Evolutionary conservation across 1,140 invertebrate genomes (phyloP), one percentile per base, ranked within the genome.

Genomic region (Cyrtorhinus lividipennis): DNA sequence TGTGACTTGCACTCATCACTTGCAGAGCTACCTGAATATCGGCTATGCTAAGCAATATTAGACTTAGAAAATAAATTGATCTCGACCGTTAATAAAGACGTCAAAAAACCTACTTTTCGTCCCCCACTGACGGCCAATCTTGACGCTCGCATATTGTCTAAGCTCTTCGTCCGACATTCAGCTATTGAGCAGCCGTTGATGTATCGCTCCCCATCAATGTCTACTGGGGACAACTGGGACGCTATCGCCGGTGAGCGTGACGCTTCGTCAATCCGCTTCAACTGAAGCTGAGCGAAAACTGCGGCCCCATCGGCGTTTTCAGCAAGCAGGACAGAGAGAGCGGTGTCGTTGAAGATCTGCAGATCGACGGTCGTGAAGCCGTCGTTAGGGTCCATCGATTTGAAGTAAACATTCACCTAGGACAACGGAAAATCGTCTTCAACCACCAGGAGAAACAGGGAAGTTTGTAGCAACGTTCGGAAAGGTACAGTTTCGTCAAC

Each of bases 51-150:
- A n/a, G n/a, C n/a, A n/a, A n/a, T n/a, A n/a, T n/a, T n/a, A n/a
- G n/a, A n/a, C n/a, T n/a, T n/a, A n/a, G n/a, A n/a, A n/a, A n/a
- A n/a, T n/a, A n/a, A n/a, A n/a, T n/a, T n/a, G n/a, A n/a, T n/a
- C n/a, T n/a, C n/a, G n/a, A n/a, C n/a, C n/a, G n/a, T n/a, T n/a
- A n/a, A n/a, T n/a, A n/a, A n/a, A n/a, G n/a, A n/a, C n/a, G n/a
- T n/a, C n/a, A n/a, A 38, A 8, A 38, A 38, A 38, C 48, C 20
- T 20, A 53, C 48, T 78, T 93, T 92, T 44, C 92, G 77, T 12
- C 83, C 80, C 0, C 92, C 90, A 64, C 90, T 94, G 0, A 95
- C 90, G 3, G 90, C 85, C 66, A 95, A 80, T 67, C 76, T 76
- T 60, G 77, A 79, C 1, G 82, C 83, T 57, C 81, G 80, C 73